These are phyloP conservation scores for Cyanoderma ruficeps DNA, from an alignment of 2,113 vertebrate species.

Conservation along the genomic window DNA sequence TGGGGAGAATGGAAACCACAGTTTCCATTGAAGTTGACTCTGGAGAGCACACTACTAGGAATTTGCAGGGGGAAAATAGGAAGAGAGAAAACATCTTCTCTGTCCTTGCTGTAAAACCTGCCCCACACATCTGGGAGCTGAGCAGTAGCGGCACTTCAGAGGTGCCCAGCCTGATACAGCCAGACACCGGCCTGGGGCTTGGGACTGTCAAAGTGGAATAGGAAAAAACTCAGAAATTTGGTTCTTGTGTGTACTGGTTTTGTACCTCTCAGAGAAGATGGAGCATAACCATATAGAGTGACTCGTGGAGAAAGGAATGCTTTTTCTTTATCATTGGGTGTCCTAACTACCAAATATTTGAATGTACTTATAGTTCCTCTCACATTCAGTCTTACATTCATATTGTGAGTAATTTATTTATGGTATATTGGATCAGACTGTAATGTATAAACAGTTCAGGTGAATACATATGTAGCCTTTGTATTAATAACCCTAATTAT, in stretches of 20 bases:
- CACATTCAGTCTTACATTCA: neutral
- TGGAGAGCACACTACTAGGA: neutral
- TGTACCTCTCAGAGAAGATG: neutral
- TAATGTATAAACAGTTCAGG: neutral
- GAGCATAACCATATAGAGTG: fast-evolving
- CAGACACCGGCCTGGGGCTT: neutral
- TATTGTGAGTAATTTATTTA: neutral
- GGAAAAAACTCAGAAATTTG: neutral
- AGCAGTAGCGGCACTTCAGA: neutral
- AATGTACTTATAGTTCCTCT: neutral
- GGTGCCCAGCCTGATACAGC: neutral
- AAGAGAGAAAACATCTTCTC: neutral
- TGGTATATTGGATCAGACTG: neutral
- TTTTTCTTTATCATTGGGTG: neutral
- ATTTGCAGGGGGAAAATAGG: neutral
- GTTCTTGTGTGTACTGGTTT: neutral
- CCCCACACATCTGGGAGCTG: neutral
- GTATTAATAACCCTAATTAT: neutral
- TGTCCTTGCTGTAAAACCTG: neutral
- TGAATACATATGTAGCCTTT: neutral
- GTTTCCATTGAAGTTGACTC: neutral
- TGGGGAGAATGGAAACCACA: fast-evolving
- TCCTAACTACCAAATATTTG: neutral
- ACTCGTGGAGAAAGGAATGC: neutral
- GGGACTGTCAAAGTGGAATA: neutral